Evolutionary conservation across 2,113 vertebrate genomes (phyloP).

Genomic region (Micronycteris hirsuta): DNA sequence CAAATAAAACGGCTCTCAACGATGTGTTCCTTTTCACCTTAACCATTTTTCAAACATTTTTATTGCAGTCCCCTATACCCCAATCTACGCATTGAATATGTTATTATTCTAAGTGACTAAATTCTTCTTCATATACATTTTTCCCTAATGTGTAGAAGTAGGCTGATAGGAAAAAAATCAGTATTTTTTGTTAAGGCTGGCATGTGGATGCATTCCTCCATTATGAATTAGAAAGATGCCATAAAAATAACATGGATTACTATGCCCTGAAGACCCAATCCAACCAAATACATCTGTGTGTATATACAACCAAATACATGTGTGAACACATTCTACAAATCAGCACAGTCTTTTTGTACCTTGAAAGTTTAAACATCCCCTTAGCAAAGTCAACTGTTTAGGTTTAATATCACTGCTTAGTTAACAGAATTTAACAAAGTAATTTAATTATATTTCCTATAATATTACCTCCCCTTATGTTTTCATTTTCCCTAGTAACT

Average conservation of each 20-base stretch:
- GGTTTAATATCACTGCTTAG: neutral
- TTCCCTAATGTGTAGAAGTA: neutral
- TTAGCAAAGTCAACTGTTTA: neutral
- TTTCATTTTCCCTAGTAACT: neutral
- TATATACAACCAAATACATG: neutral
- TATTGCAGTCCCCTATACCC: neutral
- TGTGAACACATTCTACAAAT: neutral
- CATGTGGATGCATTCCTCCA: neutral
- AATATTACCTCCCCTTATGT: neutral
- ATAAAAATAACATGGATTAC: neutral
- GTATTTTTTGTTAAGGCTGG: neutral
- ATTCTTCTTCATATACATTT: neutral
- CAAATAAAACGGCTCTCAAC: neutral
- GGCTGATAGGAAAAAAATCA: neutral
- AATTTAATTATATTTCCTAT: neutral
- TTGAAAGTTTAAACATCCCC: neutral
- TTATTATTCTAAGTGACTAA: neutral
- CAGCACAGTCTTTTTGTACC: neutral
- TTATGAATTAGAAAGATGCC: neutral
- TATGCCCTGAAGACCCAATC: neutral
- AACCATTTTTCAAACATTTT: neutral
- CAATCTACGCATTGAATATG: neutral
- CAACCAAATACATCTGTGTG: neutral
- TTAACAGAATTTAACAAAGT: neutral
- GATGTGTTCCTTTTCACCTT: neutral